Base-by-base conservation (phyloP, 2,888 invertebrate genomes). In the Lepidonotus clava region DNA sequence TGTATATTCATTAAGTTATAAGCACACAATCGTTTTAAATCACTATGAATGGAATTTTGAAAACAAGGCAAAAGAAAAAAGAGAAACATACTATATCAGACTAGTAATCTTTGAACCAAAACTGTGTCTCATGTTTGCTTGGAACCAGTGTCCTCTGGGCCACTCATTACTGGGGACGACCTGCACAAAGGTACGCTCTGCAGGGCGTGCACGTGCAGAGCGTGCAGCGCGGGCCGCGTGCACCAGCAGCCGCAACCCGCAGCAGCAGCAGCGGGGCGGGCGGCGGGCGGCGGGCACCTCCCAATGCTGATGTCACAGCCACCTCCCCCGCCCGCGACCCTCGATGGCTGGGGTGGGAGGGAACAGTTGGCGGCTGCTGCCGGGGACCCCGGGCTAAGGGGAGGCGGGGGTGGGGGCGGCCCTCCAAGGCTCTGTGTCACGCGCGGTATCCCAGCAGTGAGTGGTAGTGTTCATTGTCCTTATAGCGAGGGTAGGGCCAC, bases 331-430 rank as follows among this genome's bases (percentile, higher is more conserved):
- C 71, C 36, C 71, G 71, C 71, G 71, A 71, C 71, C 71, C 71
- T 71, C 34, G 71, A 71, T 71, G 71, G 71, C 67, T 32, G 71
- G 71, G 71, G 36, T 71, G 71, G 71, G 34, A 11, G 34, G 34
- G 32, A 32, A n/a, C n/a, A n/a, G n/a, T n/a, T n/a, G n/a, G n/a
- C n/a, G n/a, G n/a, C n/a, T n/a, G n/a, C n/a, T n/a, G n/a, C n/a
- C n/a, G 34, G 2, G 67, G 67, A 21, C n/a, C 71, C 36, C 71
- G 1, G 66, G 11, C 14, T 2, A 0, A 1, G 32, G 71, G 8
- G 38, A 38, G 38, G 71, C 36, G 38, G 71, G 71, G 71, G 21
- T 34, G 71, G 24, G 24, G 28, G 28, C 28, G 66, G 66, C 32
- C 24, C 28, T 14, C n/a, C n/a, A n/a, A 24, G 66, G 71, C 71